Percentiles rank a stretch among this genome's conserved stretches.
Conservation (phyloP, 2,113 vertebrate species). For the Willisornis vidua region DNA sequence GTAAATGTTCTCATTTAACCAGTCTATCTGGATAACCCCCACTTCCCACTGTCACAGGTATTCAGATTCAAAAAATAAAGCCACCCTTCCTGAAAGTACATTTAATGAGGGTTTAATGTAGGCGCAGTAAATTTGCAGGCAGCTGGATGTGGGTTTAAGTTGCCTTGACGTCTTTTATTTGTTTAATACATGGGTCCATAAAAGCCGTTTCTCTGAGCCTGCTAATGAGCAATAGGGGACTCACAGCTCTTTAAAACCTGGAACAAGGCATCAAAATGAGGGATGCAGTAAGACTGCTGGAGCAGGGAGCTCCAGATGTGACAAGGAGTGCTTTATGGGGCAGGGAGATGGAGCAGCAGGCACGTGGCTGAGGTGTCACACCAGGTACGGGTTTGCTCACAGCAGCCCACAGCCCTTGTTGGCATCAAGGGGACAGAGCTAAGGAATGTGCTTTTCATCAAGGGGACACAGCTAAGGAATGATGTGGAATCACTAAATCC, state of each 20-base stretch:
- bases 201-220: conserved; percentile 12
- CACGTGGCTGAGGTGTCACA: background rate
- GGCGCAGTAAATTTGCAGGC: conserved; percentile 51
- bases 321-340: background rate
- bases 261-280: conserved; percentile 35
- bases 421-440: rapidly evolving
- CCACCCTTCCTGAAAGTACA: conserved; percentile 25
- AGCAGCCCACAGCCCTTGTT: background rate
- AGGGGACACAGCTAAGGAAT: too few relatives aligned
- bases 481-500: background rate
- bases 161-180: conserved; percentile 57
- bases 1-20: conserved; percentile 24
- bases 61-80: conserved; percentile 41
- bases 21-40: conserved; percentile 23
- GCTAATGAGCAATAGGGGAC: conserved; percentile 44
- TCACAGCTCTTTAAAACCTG: conserved; percentile 28
- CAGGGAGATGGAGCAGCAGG: background rate
- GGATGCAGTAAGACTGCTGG: conserved; percentile 3
- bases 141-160: conserved; percentile 49
- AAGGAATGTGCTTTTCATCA: background rate
- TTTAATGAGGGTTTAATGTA: conserved; percentile 35
- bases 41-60: conserved; percentile 31
- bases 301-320: conserved; percentile 24
- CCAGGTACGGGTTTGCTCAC: background rate
- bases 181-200: conserved; percentile 55